Evolutionary conservation across 2,888 invertebrate species (phyloP), one percentile per base, ranked within the genome.

Genomic region (Polydrusus cervinus): DNA sequence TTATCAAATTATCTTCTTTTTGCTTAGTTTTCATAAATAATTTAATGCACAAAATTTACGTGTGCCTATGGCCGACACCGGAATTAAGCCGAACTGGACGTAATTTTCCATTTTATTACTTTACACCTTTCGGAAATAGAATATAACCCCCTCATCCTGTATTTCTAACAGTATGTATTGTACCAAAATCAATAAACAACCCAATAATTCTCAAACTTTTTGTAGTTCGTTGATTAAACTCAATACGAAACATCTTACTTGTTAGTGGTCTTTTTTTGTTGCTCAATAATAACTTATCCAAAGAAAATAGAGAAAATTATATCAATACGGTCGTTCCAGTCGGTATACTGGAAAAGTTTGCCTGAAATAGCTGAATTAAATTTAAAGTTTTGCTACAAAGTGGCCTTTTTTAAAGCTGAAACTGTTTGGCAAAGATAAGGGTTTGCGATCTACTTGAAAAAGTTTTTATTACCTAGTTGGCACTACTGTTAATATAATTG

Each of bases 231-330:
- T 60, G 57, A 60, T 60, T 60, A 60, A 60, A 60, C 38, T 38
- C 18, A 60, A 60, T 60, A 16, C 11, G 13, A 60, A 38, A 5
- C 14, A 3, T 8, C 53, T 53, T 10, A 30, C 62, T 53, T 25
- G 57, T 73, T 70, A 61, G 69, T 74, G 60, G 57, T 74, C 69
- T 55, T 74, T 73, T n/a, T 45, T 66, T 45, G 53, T 67, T 57
- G 67, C 67, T 43, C 62, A 68, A 73, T 73, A 60, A 73, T 68
- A 68, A 73, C 68, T 73, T 73, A 73, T 61, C 62, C 64, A 62
- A 73, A 62, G 67, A 62, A 73, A 73, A 73, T 73, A 64, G 55
- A 62, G 73, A 45, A 73, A 73, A 73, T 73, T 73, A 68, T 73
- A 73, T 73, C 73, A 73, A 73, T 73, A 67, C 66, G 64, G 61